These are phyloP conservation scores for Hybos culiciformis DNA, from an alignment of 2,888 invertebrate genomes.

Conservation along the genomic window DNA sequence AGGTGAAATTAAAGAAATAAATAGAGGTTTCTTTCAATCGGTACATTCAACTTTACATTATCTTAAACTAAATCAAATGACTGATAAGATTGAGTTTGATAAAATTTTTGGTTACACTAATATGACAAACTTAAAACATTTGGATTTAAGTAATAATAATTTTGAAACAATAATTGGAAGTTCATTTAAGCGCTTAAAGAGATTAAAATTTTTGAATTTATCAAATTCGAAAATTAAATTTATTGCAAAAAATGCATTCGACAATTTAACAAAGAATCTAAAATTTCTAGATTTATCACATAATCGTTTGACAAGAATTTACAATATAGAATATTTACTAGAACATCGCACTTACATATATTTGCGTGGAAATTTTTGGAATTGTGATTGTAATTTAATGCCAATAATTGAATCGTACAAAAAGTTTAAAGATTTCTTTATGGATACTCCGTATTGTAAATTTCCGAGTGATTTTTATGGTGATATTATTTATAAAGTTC, in stretches of 20 bases:
- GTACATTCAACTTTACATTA: slow-evolving; percentile 22
- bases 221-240: slow-evolving; percentile 18
- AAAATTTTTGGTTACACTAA: slow-evolving; percentile 21
- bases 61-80: slow-evolving; percentile 19
- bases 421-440: slow-evolving; percentile 16
- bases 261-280: slow-evolving; percentile 16
- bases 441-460: slow-evolving; percentile 22
- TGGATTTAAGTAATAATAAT: slow-evolving; percentile 24
- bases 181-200: slow-evolving; percentile 21
- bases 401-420: slow-evolving; percentile 17
- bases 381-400: slow-evolving; percentile 21
- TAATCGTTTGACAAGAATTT: slow-evolving; percentile 21
- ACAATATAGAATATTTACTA: slow-evolving; percentile 16
- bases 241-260: slow-evolving; percentile 23
- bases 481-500: slow-evolving; percentile 16
- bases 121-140: slow-evolving; percentile 17
- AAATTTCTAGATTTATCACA: slow-evolving; percentile 22
- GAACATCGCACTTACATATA: slow-evolving; percentile 14
- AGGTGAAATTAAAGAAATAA: slow-evolving; percentile 15
- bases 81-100: slow-evolving; percentile 14
- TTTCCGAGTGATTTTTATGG: slow-evolving; percentile 20
- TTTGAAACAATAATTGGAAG: slow-evolving; percentile 19
- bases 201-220: slow-evolving; percentile 20
- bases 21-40: slow-evolving; percentile 25
- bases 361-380: slow-evolving; percentile 23